Base-by-base conservation (phyloP, 2,888 invertebrate species). In the Idaea straminata region DNA sequence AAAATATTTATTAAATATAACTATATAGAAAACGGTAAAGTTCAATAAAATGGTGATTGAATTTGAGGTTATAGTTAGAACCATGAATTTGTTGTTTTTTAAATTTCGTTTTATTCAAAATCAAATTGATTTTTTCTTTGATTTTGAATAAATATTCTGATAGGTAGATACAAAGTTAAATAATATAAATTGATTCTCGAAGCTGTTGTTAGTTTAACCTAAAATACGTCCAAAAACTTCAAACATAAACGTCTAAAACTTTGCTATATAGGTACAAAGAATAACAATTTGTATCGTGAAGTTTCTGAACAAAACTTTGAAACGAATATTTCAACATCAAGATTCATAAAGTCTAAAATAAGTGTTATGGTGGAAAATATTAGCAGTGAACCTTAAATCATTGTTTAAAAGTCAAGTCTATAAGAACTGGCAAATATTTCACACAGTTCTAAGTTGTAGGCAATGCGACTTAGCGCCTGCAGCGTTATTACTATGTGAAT, bases 1-100 rank as follows among this genome's bases (percentile, higher is more conserved):
- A 71, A 74, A 75, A 72, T 72, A 67, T 62, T 64, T 61, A 70
- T 69, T 64, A 70, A 61, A 68, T 63, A 66, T 69, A 65, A 65
- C 64, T 47, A 61, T 35, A 16, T 59, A 61, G 36, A 61, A 61
- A 61, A 15, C 34, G 34, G 35, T 34, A 61, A n/a, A 16, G 59
- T 34, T 16, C 34, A 7, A 59, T 59, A 59, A 16, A 59, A 25
- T 59, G 34, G 6, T 34, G 25, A 34, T 59, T 16, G 25, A 16
- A 59, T 25, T 47, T 16, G 7, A 16, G 59, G 34, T 59, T 34
- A 34, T 59, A 59, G 34, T 25, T n/a, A 59, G 25, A 47, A 47
- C 47, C 47, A 47, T 59, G 34, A 59, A 5, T 34, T 59, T 10
- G 16, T 16, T 34, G 34, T 34, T 34, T 25, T 34, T 16, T 25